A percentile compares a stretch with the other conserved stretches of the same genome.
Evolutionary conservation across 2,113 vertebrate species (phyloP).

Genomic region (Ammospiza nelsoni): DNA sequence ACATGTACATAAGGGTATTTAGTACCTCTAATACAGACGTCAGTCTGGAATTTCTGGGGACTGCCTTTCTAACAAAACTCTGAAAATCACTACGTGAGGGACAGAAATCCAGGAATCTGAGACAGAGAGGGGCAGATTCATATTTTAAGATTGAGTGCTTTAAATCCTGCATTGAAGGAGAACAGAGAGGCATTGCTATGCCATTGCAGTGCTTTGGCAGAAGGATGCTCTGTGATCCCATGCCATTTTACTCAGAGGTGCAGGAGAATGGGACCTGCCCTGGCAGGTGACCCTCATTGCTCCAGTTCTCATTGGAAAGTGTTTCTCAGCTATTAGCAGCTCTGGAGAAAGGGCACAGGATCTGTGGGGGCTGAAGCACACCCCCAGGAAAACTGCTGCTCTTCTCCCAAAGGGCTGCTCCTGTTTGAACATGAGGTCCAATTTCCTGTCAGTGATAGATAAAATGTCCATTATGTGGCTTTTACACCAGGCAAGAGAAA

Average conservation of each 20-base stretch:
- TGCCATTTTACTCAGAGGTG: neutral
- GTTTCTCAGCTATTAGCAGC: neutral
- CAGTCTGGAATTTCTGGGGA: neutral
- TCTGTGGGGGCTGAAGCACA: neutral
- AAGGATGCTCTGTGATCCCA: neutral
- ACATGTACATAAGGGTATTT: rapidly evolving
- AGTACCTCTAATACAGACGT: neutral
- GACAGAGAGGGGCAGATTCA: rapidly evolving
- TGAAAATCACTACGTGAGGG: rapidly evolving
- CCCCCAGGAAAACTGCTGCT: neutral
- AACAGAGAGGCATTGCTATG: neutral
- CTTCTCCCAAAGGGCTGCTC: neutral
- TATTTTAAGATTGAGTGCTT: neutral
- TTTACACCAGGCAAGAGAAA: neutral
- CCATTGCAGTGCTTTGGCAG: neutral
- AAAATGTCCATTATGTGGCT: neutral
- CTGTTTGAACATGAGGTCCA: neutral
- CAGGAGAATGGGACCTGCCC: neutral
- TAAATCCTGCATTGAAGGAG: neutral
- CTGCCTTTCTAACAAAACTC: neutral
- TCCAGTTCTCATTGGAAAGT: neutral
- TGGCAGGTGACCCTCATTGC: neutral
- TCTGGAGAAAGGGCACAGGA: neutral
- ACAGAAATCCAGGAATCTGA: neutral
- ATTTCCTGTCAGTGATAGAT: neutral